phyloP scores from a whole-genome alignment of 2,113 vertebrate genomes.

The Zapus hudsonius region DNA sequence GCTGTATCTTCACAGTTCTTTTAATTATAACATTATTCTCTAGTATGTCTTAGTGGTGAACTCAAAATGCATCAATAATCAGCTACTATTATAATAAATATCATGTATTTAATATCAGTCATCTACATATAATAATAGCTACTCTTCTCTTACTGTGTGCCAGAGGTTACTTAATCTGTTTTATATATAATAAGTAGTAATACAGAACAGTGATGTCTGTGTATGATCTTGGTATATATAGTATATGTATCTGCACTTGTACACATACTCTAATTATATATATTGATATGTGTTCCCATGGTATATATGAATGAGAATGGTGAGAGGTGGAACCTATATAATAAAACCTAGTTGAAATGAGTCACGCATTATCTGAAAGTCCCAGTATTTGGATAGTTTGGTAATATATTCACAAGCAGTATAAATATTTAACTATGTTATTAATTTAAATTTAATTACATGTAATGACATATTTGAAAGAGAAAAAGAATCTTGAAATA shows the following conservation, averaged over 20 bases:
- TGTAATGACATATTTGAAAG: slow-evolving; percentile 42
- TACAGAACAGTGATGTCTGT: not conserved
- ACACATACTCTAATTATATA: not conserved
- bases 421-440: not conserved
- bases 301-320: not conserved
- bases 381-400: slow-evolving; percentile 33
- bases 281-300: not conserved
- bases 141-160: not conserved
- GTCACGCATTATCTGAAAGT: not conserved
- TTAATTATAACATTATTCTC: slow-evolving; percentile 17
- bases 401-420: slow-evolving; percentile 4
- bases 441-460: slow-evolving; percentile 38
- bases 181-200: not conserved
- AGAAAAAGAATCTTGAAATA: not conserved
- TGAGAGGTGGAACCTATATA: slow-evolving; percentile 10
- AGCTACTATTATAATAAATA: slow-evolving; percentile 8
- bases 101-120: not conserved
- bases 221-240: not conserved
- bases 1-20: not conserved
- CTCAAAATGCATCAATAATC: not conserved
- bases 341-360: not conserved
- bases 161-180: not conserved
- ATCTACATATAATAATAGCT: not conserved
- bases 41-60: not conserved
- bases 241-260: not conserved